Conservation (phyloP, 1,140 invertebrate genomes). For the Drosophila orosa region DNA sequence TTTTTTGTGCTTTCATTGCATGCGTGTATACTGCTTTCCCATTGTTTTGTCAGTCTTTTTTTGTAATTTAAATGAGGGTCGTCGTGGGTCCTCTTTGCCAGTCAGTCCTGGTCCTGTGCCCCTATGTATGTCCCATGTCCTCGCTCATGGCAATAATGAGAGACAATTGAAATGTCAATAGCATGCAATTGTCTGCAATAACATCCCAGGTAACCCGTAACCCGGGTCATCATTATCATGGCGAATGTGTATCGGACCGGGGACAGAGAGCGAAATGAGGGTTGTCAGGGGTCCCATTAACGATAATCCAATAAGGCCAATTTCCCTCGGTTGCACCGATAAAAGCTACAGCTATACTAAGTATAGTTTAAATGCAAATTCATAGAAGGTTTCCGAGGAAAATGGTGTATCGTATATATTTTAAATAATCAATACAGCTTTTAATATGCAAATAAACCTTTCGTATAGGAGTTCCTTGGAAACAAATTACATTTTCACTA, state of each 20-base stretch:
- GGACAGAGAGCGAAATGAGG: slow-evolving; percentile 2
- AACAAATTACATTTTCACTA: slow-evolving; percentile 33
- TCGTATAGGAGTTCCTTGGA: no score
- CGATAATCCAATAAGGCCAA: slow-evolving; percentile 25
- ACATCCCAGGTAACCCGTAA: slow-evolving; percentile 32
- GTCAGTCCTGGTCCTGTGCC: not conserved
- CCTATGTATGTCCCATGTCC: slow-evolving; percentile 4
- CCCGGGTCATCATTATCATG: slow-evolving; percentile 22
- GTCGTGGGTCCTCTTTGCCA: not conserved
- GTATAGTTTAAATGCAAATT: not conserved
- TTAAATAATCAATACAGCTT: not conserved
- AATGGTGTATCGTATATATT: no score
- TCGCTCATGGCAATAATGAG: slow-evolving; percentile 53
- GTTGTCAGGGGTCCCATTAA: slow-evolving; percentile 27
- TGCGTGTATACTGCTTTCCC: slow-evolving; percentile 49
- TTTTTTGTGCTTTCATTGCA: slow-evolving; percentile 66
- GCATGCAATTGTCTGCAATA: slow-evolving; percentile 66
- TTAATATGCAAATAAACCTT: not conserved
- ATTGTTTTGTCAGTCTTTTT: slow-evolving; percentile 12
- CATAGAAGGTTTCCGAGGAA: not conserved
- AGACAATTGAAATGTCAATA: slow-evolving; percentile 79
- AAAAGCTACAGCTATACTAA: not conserved
- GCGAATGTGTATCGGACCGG: slow-evolving; percentile 1
- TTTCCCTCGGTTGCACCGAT: slow-evolving; percentile 1
- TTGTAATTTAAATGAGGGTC: slow-evolving; percentile 66